These are phyloP conservation scores for Ceyx erithaca DNA, from an alignment of 2,797 vertebrate genomes.

Conservation along the genomic window DNA sequence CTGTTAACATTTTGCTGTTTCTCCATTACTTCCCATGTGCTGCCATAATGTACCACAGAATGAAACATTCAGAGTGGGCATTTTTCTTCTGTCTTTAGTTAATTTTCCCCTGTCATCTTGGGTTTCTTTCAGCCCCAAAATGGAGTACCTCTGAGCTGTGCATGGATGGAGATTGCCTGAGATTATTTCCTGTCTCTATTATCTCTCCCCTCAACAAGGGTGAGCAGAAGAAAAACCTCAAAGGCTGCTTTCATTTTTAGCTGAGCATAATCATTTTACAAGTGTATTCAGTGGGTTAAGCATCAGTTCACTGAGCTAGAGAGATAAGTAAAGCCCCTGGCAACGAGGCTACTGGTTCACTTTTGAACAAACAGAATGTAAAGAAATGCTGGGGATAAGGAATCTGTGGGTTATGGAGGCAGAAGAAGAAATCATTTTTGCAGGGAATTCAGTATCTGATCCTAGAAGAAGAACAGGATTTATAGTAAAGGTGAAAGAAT, in stretches of 20 bases:
- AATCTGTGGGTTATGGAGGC: neutral
- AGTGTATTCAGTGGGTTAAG: slow-evolving; percentile 27
- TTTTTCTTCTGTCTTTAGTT: neutral
- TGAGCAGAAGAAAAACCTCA: slow-evolving; percentile 13
- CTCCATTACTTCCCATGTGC: neutral
- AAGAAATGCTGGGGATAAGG: neutral
- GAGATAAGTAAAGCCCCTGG: slow-evolving; percentile 26
- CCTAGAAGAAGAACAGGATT: neutral
- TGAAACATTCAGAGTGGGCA: neutral
- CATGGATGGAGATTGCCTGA: neutral
- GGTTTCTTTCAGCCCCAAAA: neutral
- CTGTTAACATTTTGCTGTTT: neutral
- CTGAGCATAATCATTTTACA: neutral
- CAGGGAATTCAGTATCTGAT: neutral
- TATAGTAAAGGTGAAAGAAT: neutral
- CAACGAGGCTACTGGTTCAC: neutral
- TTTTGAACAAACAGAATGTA: neutral
- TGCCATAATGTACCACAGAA: neutral
- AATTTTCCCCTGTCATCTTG: neutral
- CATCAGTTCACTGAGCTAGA: slow-evolving; percentile 17
- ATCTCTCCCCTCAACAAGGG: neutral
- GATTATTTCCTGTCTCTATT: slow-evolving; percentile 8
- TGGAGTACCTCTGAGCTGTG: neutral
- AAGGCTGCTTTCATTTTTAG: slow-evolving; percentile 44
- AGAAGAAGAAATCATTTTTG: neutral